Evolutionary conservation across 2,888 invertebrate species (phyloP), one percentile per base, ranked within the genome.

Genomic region (Sepioteuthis lessoniana): DNA sequence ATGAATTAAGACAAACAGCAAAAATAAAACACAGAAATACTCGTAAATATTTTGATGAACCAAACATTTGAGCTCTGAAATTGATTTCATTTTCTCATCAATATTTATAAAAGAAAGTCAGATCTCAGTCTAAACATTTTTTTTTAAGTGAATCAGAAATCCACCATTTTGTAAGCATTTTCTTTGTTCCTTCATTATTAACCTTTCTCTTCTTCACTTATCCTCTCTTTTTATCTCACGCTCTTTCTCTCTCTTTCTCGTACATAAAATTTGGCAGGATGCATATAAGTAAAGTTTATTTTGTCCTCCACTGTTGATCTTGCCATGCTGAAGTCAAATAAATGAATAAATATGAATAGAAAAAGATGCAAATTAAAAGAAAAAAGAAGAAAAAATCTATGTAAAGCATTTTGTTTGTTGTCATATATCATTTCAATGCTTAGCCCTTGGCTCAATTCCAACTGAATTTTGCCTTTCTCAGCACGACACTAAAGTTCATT

Each of bases 371-470:
- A 76, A 76, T 35, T 76, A n/a, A 76, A 35, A 10, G 13, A 76
- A 76, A 10, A 31, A 31, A 47, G 16, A 47, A 35, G 16, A 35
- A 76, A 76, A 76, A n/a, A 10, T 76, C 76, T n/a, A 16, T 76
- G 76, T 76, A 76, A 35, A 76, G 76, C n/a, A 76, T 76, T 76
- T 76, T 76, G 76, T 76, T 76, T 76, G n/a, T 76, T 76, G 76
- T 76, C 76, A 35, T n/a, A 76, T 76, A 76, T 76, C 76, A 76
- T 76, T 76, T 76, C 76, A 76, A 13, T 76, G n/a, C 76, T 76
- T n/a, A 76, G 76, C 76, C 76, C 16, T 76, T 76, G 76, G 76
- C 76, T 76, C 25, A 0, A 13, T n/a, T n/a, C 76, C 76, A 76
- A 76, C n/a, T 25, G n/a, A 76, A n/a, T 25, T 76, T 76, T 76